Percentiles rank a stretch among this genome's conserved stretches.
Conservation (phyloP, 2,888 invertebrate species). For the Hemistola chrysoprasaria region DNA sequence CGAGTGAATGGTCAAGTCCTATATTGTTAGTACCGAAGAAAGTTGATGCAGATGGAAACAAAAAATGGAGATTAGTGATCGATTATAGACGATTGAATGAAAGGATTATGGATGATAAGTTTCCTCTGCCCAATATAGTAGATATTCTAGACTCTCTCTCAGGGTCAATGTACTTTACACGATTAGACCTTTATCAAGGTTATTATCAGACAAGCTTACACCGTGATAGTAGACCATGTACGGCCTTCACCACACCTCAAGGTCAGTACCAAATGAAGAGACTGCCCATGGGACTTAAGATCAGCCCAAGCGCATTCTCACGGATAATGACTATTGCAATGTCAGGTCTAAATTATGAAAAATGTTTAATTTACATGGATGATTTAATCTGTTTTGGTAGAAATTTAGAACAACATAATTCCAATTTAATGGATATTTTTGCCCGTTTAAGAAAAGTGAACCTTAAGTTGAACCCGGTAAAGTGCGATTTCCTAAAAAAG, state of each 20-base stretch:
- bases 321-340: conserved; percentile 22
- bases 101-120: conserved; percentile 14
- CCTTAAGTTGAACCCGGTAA: conserved; percentile 4
- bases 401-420: conserved; percentile 2
- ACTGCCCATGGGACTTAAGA: conserved; percentile 23
- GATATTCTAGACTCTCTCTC: conserved; percentile 1
- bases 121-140: conserved; percentile 16
- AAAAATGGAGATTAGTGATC: conserved; percentile 33
- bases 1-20: conserved; percentile 14
- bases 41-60: conserved; percentile 10
- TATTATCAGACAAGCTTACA: conserved; percentile 1
- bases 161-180: conserved; percentile 2
- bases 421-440: conserved; percentile 3
- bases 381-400: conserved; percentile 5
- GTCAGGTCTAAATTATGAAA: conserved; percentile 19
- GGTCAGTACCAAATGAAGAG: conserved; percentile 22
- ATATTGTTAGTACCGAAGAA: conserved; percentile 13
- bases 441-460: conserved; percentile 1
- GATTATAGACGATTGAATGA: conserved; percentile 28
- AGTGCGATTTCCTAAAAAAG: conserved; percentile 6
- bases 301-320: conserved; percentile 17
- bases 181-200: neutral
- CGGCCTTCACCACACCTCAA: neutral
- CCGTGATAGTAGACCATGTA: neutral
- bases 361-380: conserved; percentile 19